Evolutionary conservation across 2,113 vertebrate genomes (phyloP).

Genomic region (Boleophthalmus pectinirostris): DNA sequence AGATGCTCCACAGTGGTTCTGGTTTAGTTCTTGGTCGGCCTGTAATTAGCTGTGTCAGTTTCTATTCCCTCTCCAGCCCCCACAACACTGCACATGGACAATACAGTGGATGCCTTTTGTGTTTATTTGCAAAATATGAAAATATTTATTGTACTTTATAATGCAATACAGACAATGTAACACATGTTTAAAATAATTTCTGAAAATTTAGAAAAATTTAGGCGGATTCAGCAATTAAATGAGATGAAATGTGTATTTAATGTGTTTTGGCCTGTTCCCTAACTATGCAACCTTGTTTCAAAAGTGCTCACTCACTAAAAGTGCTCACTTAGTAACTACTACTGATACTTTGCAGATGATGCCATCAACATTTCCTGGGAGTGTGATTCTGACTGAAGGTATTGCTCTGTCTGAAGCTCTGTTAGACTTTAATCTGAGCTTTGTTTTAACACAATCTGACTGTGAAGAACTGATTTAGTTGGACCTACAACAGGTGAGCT

Average conservation of each 20-base stretch:
- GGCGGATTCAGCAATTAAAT: neutral
- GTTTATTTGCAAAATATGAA: conserved; percentile 1
- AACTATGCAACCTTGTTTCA: no score
- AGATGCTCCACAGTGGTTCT: conserved; percentile 14
- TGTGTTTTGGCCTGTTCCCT: neutral
- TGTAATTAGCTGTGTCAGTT: conserved; percentile 40
- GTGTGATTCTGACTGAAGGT: no score
- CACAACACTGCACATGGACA: conserved; percentile 16
- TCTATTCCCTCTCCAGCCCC: neutral
- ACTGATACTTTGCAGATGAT: no score
- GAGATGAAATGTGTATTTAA: neutral
- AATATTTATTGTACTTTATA: neutral
- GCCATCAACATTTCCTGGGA: no score
- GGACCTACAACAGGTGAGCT: no score
- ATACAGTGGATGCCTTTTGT: conserved; percentile 5
- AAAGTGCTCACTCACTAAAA: neutral
- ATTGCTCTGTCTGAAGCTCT: no score
- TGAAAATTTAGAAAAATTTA: neutral
- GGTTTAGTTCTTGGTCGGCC: conserved; percentile 12
- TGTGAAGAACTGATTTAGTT: no score
- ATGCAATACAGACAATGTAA: neutral
- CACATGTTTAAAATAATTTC: neutral
- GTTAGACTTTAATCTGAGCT: no score
- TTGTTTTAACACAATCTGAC: no score
- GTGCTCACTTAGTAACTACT: neutral